Evolutionary conservation across 2,797 vertebrate species (phyloP).

Genomic region (Monodelphis domestica): DNA sequence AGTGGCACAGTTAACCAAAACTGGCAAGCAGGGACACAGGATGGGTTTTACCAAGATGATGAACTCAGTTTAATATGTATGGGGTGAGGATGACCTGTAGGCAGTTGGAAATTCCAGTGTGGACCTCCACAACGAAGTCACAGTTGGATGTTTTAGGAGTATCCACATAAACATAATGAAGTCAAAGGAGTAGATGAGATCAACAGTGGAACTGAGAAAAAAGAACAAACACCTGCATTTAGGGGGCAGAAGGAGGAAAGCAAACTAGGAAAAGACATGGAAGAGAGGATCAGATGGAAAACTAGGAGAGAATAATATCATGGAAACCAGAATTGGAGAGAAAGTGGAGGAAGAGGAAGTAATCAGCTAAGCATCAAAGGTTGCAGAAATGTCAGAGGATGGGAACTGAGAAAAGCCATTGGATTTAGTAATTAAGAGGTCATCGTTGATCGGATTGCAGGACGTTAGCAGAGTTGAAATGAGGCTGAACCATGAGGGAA

Average conservation of each 20-base stretch:
- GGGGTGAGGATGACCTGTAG: not conserved
- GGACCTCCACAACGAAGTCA: not conserved
- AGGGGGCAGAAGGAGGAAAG: not conserved
- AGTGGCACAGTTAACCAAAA: not conserved
- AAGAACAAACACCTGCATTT: not conserved
- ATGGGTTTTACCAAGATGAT: not conserved
- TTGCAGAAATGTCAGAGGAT: not conserved
- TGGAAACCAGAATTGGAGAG: not conserved
- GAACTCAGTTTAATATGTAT: not conserved
- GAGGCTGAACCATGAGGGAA: not conserved
- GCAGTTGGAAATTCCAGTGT: not conserved
- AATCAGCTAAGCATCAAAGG: not conserved
- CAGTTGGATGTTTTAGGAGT: not conserved
- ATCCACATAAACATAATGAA: not conserved
- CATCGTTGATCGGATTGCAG: not conserved
- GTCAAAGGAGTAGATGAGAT: not conserved
- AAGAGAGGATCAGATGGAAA: not conserved
- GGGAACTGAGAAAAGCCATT: not conserved
- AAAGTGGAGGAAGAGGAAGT: not conserved
- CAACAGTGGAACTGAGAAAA: not conserved
- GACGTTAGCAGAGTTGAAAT: not conserved
- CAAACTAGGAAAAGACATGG: not conserved
- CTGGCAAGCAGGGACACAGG: not conserved
- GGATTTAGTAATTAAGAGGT: not conserved
- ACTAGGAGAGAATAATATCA: not conserved